These are phyloP conservation scores for Ophthalmolycus amberensis DNA, from an alignment of 2,113 vertebrate species.

Conservation along the genomic window DNA sequence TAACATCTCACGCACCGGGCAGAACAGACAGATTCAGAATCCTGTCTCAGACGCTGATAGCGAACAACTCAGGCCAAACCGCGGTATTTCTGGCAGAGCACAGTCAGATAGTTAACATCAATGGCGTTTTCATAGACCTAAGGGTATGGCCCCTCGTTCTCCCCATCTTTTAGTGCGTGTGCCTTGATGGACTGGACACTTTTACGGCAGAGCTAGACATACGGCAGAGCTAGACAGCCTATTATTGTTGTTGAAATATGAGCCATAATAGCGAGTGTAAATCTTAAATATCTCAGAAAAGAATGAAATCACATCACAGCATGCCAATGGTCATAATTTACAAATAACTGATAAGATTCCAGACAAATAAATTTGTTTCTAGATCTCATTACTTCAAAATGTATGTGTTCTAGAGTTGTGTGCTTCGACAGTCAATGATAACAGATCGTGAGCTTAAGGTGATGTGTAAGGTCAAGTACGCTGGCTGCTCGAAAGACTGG, in stretches of 20 bases:
- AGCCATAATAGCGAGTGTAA: constrained; percentile 51
- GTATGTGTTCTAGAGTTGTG: neutral
- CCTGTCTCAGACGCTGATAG: constrained; percentile 47
- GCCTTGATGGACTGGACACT: constrained; percentile 67
- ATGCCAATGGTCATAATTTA: neutral
- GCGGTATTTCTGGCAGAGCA: constrained; percentile 53
- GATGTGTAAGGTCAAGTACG: neutral
- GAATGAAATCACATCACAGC: constrained; percentile 30
- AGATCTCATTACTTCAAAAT: neutral
- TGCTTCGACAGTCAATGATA: neutral
- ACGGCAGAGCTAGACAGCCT: too few relatives aligned
- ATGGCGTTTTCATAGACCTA: constrained; percentile 61
- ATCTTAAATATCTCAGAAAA: constrained; percentile 44
- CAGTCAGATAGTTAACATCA: constrained; percentile 68
- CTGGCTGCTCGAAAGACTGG: neutral
- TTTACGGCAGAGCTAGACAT: constrained; percentile 68
- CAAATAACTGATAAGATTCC: neutral
- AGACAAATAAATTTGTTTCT: neutral
- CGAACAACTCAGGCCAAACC: constrained; percentile 17
- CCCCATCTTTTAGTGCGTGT: constrained; percentile 66
- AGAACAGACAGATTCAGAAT: constrained; percentile 58
- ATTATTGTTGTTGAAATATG: constrained; percentile 73
- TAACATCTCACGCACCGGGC: constrained; percentile 41
- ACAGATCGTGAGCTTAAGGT: neutral
- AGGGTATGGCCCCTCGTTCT: constrained; percentile 27